A percentile compares a stretch with the other conserved stretches of the same genome.
Conservation (phyloP, 2,797 vertebrate species). For the Chelonia mydas region DNA sequence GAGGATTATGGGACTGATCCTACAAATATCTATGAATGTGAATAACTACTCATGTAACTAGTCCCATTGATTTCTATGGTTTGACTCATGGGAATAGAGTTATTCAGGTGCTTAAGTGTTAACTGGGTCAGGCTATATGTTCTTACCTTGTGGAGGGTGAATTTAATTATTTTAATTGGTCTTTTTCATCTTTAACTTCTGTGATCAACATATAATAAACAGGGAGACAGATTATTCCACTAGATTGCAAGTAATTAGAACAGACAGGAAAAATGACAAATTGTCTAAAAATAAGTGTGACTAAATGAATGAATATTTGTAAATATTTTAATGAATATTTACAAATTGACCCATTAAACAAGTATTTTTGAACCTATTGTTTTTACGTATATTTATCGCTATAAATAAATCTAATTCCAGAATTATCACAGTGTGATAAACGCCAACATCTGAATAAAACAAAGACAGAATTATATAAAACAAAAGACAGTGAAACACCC, state of each 20-base stretch:
- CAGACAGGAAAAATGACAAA: background rate
- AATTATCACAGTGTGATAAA: background rate
- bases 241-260: background rate
- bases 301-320: background rate
- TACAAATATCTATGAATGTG: background rate
- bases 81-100: background rate
- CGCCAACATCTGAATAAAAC: background rate
- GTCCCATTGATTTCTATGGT: background rate
- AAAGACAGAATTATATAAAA: background rate
- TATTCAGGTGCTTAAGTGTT: background rate
- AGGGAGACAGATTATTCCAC: background rate
- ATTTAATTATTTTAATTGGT: background rate
- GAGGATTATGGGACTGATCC: background rate
- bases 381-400: background rate
- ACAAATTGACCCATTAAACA: conserved; percentile 5
- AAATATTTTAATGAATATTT: background rate
- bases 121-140: background rate
- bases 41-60: background rate
- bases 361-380: conserved; percentile 33
- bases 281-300: background rate
- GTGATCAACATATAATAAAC: background rate
- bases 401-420: conserved; percentile 11
- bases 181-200: background rate
- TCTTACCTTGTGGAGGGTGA: background rate
- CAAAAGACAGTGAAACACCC: background rate